Evolutionary conservation across 2,113 vertebrate genomes (phyloP).

Genomic region (Halichoerus grypus): DNA sequence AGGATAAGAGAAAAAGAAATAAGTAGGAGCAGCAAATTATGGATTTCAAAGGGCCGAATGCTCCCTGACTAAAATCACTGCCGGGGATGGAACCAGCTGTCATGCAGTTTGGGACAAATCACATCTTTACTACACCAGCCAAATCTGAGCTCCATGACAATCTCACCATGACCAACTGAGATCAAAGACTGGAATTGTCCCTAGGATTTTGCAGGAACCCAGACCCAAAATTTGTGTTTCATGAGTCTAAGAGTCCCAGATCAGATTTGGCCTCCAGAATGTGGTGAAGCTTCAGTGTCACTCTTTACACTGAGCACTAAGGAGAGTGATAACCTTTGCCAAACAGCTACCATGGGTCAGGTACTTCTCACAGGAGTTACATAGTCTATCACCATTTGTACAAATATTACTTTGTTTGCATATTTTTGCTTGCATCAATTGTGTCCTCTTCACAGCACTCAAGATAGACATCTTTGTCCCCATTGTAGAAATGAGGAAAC

Average conservation of each 20-base stretch:
- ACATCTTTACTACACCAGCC: background rate
- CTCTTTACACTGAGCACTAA: background rate
- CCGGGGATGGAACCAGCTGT: background rate
- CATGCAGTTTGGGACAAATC: conserved; percentile 19
- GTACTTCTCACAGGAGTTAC: background rate
- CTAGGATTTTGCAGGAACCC: background rate
- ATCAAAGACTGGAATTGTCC: background rate
- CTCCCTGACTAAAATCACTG: background rate
- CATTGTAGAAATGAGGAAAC: background rate
- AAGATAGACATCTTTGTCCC: background rate
- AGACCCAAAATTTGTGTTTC: background rate
- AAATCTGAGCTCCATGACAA: background rate
- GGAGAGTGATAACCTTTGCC: background rate
- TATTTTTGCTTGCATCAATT: background rate
- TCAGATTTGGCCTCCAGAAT: background rate
- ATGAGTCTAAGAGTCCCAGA: background rate
- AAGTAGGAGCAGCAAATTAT: background rate
- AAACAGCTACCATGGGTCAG: background rate
- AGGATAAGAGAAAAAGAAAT: background rate
- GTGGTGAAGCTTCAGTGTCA: background rate
- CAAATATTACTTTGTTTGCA: background rate
- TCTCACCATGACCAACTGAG: background rate
- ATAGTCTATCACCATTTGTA: background rate
- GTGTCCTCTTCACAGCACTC: background rate
- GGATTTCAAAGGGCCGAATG: background rate